A percentile compares a stretch with the other conserved stretches of the same genome.
Evolutionary conservation across 35 echinoderm and acorn worm species (phyloP).

Genomic region (Chiridota heheva): DNA sequence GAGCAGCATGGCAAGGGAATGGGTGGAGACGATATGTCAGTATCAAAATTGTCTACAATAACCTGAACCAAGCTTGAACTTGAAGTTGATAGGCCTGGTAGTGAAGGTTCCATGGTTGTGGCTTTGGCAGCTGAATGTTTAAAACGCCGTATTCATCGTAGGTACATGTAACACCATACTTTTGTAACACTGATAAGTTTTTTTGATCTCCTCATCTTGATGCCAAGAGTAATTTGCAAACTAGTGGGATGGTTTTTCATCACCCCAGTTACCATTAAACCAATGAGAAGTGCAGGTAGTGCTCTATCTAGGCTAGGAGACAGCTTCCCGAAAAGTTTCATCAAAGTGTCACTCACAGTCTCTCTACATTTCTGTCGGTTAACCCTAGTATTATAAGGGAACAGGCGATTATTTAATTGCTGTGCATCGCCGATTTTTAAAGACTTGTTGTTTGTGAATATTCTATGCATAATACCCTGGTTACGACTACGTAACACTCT

Average conservation of each 20-base stretch:
- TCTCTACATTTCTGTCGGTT: not conserved
- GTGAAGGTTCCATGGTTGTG: conserved; percentile 15
- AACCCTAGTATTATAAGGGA: conserved; percentile 17
- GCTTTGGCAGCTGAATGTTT: conserved; percentile 29
- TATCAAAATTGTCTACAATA: conserved; percentile 73
- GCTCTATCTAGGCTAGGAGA: conserved; percentile 48
- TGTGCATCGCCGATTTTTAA: too few species aligned
- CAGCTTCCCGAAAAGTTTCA: conserved; percentile 12
- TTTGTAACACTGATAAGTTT: conserved; percentile 34
- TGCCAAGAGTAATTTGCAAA: conserved; percentile 47
- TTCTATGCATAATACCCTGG: too few species aligned
- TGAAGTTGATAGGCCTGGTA: conserved; percentile 24
- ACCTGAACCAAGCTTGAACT: conserved; percentile 48
- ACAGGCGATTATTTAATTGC: too few species aligned
- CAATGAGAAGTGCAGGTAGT: conserved; percentile 48
- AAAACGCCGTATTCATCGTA: conserved; percentile 58
- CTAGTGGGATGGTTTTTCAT: conserved; percentile 43
- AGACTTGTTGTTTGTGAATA: too few species aligned
- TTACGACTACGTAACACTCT: too few species aligned
- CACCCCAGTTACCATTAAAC: conserved; percentile 49
- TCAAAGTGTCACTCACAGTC: conserved; percentile 11
- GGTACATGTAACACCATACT: conserved; percentile 57
- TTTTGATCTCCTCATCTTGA: conserved; percentile 52
- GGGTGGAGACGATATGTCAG: conserved; percentile 64
- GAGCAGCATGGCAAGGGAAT: conserved; percentile 57